Conservation (phyloP, 2,113 vertebrate species). For the Phaethornis superciliosus region DNA sequence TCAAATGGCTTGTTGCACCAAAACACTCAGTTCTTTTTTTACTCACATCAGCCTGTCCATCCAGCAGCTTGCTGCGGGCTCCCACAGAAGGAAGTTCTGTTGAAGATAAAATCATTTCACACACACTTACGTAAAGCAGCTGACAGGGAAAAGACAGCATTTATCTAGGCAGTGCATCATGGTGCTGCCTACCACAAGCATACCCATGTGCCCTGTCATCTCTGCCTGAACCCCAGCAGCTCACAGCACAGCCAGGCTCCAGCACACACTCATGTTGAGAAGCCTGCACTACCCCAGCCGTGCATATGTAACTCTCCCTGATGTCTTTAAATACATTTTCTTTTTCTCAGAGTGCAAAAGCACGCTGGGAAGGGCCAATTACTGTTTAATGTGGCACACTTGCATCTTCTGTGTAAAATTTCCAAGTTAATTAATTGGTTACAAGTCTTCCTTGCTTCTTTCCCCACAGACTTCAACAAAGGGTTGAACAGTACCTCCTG, state of each 20-base stretch:
- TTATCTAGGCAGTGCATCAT: no score
- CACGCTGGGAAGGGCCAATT: not conserved
- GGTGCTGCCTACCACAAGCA: not conserved
- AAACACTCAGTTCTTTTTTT: not conserved
- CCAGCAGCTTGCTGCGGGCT: not conserved
- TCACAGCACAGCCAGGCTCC: not conserved
- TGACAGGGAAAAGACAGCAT: not conserved
- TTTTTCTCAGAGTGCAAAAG: not conserved
- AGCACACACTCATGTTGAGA: fast-evolving
- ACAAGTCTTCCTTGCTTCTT: not conserved
- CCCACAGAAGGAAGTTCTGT: not conserved
- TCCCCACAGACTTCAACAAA: not conserved
- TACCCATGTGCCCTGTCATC: not conserved
- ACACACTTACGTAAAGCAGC: not conserved
- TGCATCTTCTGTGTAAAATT: not conserved
- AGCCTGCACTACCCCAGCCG: fast-evolving
- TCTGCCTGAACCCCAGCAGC: not conserved
- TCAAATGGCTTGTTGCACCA: not conserved
- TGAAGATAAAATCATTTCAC: not conserved
- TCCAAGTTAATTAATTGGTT: not conserved
- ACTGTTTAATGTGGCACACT: not conserved
- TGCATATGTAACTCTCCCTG: not conserved
- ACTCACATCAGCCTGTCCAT: not conserved
- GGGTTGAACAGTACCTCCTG: not conserved
- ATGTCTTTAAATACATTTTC: not conserved